Conservation (phyloP, 2,888 invertebrate genomes). For the Pharmacophagus antenor region DNA sequence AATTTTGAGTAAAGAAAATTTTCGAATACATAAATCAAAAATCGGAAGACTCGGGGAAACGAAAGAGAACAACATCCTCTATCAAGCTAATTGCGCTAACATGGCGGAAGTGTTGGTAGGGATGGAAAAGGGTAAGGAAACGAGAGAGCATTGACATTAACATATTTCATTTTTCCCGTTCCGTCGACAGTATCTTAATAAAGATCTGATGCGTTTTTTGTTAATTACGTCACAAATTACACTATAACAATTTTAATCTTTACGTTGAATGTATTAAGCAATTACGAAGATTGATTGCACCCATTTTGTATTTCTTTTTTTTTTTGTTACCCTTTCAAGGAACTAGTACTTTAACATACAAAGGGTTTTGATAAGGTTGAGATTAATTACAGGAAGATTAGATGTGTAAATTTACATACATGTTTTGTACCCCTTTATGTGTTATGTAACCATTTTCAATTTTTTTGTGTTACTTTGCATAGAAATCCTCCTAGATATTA, state of each 20-base stretch:
- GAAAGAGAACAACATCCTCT: slow-evolving; percentile 18
- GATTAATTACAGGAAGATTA: too few relatives aligned
- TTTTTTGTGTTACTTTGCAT: too few relatives aligned
- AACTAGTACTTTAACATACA: neutral
- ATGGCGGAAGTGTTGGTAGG: slow-evolving; percentile 20
- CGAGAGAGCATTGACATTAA: slow-evolving; percentile 23
- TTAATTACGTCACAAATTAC: slow-evolving; percentile 25
- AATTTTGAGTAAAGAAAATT: too few relatives aligned
- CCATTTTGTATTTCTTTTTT: neutral
- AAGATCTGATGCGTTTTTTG: slow-evolving; percentile 23
- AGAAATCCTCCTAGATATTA: too few relatives aligned
- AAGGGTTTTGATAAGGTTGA: too few relatives aligned
- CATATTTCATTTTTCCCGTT: slow-evolving; percentile 28
- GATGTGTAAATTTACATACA: too few relatives aligned
- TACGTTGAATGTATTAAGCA: neutral
- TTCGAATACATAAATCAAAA: slow-evolving; percentile 4
- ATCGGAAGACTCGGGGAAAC: slow-evolving; percentile 12
- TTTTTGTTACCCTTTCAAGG: neutral
- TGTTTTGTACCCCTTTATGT: too few relatives aligned
- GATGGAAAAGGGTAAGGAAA: slow-evolving; percentile 20
- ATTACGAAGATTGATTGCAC: slow-evolving; percentile 7
- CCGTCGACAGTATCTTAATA: slow-evolving; percentile 30
- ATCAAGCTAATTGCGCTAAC: slow-evolving; percentile 27
- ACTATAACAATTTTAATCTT: slow-evolving; percentile 16
- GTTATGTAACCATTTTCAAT: too few relatives aligned